These are phyloP conservation scores for Mola mola DNA, from an alignment of 2,113 vertebrate species.

Conservation along the genomic window DNA sequence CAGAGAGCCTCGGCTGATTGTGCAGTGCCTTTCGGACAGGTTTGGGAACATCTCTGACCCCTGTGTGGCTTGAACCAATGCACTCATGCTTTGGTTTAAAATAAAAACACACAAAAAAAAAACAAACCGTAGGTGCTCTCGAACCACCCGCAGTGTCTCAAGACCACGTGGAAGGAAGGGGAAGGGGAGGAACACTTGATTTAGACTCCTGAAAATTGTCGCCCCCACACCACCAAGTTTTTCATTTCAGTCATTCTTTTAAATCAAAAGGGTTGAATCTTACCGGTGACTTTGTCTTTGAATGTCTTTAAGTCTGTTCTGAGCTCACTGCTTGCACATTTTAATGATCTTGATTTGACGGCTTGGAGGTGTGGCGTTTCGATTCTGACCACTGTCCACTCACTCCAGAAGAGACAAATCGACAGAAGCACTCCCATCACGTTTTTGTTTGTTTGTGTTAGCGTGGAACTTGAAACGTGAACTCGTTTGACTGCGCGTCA, in stretches of 20 bases:
- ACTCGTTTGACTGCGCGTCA: slow-evolving; percentile 31
- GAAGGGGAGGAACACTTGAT: slow-evolving; percentile 57
- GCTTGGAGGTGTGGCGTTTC: slow-evolving; percentile 48
- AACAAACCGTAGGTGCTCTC: slow-evolving; percentile 32
- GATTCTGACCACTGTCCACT: slow-evolving; percentile 68
- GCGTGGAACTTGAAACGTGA: slow-evolving; percentile 73
- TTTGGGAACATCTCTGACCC: slow-evolving; percentile 43
- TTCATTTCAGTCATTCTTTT: slow-evolving; percentile 43
- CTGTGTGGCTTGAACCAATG: slow-evolving; percentile 26
- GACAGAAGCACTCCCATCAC: slow-evolving; percentile 65
- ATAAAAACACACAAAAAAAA: too few species aligned
- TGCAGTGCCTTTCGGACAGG: slow-evolving; percentile 64
- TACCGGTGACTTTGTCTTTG: slow-evolving; percentile 56
- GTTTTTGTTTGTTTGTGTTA: slow-evolving; percentile 32
- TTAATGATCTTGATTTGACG: slow-evolving; percentile 42
- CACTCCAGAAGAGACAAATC: slow-evolving; percentile 49
- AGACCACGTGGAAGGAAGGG: slow-evolving; percentile 36
- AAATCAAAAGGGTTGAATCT: slow-evolving; percentile 42
- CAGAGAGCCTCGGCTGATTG: slow-evolving; percentile 42
- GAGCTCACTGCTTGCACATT: slow-evolving; percentile 72
- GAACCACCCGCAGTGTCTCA: slow-evolving; percentile 15
- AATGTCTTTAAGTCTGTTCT: slow-evolving; percentile 45
- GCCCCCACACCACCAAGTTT: slow-evolving; percentile 41
- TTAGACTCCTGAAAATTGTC: slow-evolving; percentile 41
- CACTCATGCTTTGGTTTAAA: slow-evolving; percentile 8